These are phyloP conservation scores for Struthio camelus DNA, from an alignment of 2,113 vertebrate species.

Conservation along the genomic window DNA sequence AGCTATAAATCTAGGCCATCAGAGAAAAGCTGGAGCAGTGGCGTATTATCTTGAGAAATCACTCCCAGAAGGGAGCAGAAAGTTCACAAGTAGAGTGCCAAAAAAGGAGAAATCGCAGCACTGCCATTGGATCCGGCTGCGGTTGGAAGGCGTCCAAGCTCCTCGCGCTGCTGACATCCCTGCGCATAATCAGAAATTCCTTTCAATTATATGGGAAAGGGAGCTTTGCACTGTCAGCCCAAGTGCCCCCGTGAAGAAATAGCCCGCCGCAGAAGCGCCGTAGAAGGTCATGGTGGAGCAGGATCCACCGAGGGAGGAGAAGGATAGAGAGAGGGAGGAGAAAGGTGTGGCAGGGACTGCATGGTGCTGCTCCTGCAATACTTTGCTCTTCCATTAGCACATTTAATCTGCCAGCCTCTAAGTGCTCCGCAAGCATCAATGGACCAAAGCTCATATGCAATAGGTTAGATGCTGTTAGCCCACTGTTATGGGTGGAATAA, in stretches of 20 bases:
- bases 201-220: slow-evolving; percentile 78
- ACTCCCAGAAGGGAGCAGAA: slow-evolving; percentile 73
- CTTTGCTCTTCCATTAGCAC: neutral
- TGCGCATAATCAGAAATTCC: slow-evolving; percentile 78
- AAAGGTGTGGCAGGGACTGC: accelerated
- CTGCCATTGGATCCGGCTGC: slow-evolving; percentile 61
- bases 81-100: slow-evolving; percentile 71
- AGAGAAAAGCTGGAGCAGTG: slow-evolving; percentile 66
- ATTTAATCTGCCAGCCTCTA: neutral
- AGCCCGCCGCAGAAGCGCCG: slow-evolving; percentile 48
- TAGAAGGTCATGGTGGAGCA: slow-evolving; percentile 57
- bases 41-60: slow-evolving; percentile 74
- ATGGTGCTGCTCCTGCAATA: accelerated
- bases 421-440: neutral
- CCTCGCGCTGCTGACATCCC: slow-evolving; percentile 71
- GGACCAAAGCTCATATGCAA: neutral
- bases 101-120: slow-evolving; percentile 45
- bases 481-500: accelerated
- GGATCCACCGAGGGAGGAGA: neutral
- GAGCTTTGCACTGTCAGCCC: slow-evolving; percentile 69
- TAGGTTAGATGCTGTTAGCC: neutral
- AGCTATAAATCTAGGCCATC: slow-evolving; percentile 60
- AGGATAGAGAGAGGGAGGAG: neutral
- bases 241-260: slow-evolving; percentile 64
- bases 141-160: slow-evolving; percentile 72